phyloP scores from a whole-genome alignment of 1,140 invertebrate genomes.

The Apis dorsata region DNA sequence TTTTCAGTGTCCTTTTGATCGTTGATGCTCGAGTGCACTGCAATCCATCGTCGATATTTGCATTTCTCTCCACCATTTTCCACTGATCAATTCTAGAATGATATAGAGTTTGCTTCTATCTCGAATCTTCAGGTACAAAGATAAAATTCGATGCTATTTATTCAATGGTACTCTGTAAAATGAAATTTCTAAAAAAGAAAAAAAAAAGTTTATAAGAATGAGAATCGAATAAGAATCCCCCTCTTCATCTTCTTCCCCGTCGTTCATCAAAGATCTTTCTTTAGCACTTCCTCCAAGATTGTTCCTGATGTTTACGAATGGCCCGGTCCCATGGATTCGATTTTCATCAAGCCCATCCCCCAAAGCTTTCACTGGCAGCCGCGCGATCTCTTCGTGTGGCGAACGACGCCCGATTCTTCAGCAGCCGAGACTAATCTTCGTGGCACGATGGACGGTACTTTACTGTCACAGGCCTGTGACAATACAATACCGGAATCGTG shows the following conservation, averaged over 20 bases:
- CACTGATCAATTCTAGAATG: background rate
- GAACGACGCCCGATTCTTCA: conserved; percentile 56
- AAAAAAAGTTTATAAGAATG: background rate
- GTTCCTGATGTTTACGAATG: conserved; percentile 34
- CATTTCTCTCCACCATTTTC: no score
- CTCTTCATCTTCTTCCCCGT: background rate
- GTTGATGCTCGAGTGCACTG: background rate
- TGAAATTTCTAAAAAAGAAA: no score
- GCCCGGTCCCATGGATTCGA: conserved; percentile 36
- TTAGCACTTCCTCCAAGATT: background rate
- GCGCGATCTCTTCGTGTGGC: conserved; percentile 31
- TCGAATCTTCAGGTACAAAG: no score
- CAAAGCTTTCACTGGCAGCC: conserved; percentile 25
- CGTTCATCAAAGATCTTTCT: background rate
- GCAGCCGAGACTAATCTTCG: conserved; percentile 61
- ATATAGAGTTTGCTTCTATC: background rate
- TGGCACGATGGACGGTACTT: conserved; percentile 54
- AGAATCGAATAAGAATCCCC: background rate
- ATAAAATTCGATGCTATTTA: no score
- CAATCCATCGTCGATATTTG: background rate
- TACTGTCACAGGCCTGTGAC: conserved; percentile 56
- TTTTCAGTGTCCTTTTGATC: background rate
- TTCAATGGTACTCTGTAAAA: no score
- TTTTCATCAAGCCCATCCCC: conserved; percentile 37
- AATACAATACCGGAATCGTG: conserved; percentile 50